Percentiles rank a stretch among this genome's conserved stretches.
phyloP scores from a whole-genome alignment of 92 coral and sea anemone species.

The Siderastrea siderea region DNA sequence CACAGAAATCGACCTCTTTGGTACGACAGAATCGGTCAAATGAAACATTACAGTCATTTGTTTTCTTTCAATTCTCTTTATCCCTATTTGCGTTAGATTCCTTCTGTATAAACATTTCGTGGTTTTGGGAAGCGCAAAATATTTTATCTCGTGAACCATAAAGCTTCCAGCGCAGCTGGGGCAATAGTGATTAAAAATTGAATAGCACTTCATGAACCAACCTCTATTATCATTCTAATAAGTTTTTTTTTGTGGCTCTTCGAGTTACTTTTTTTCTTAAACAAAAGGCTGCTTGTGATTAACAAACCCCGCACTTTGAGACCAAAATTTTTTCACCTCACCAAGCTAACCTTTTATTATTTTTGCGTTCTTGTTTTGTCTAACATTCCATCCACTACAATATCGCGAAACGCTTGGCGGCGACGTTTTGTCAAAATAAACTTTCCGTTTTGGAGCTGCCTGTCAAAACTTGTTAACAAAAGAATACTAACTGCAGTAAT shows the following conservation, averaged over 20 bases:
- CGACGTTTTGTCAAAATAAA: slow-evolving; percentile 9
- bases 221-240: slow-evolving; percentile 37
- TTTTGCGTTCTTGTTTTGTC: too few relatives aligned
- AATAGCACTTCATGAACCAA: slow-evolving; percentile 29
- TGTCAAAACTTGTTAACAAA: slow-evolving; percentile 28
- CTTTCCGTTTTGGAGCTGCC: not conserved
- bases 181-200: slow-evolving; percentile 48
- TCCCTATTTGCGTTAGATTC: not conserved
- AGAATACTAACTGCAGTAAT: not conserved
- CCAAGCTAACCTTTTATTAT: not conserved
- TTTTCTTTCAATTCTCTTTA: not conserved
- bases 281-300: slow-evolving; percentile 11
- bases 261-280: not conserved
- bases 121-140: slow-evolving; percentile 22
- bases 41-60: not conserved
- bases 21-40: not conserved
- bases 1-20: not conserved
- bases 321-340: not conserved
- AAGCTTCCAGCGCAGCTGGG: slow-evolving; percentile 24
- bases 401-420: not conserved
- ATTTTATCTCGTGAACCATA: slow-evolving; percentile 17
- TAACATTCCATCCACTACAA: not conserved
- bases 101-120: slow-evolving; percentile 2
- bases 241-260: slow-evolving; percentile 5
- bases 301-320: not conserved